Evolutionary conservation across 2,888 invertebrate genomes (phyloP), one percentile per base, ranked within the genome.

Genomic region (Tetranychus piercei): DNA sequence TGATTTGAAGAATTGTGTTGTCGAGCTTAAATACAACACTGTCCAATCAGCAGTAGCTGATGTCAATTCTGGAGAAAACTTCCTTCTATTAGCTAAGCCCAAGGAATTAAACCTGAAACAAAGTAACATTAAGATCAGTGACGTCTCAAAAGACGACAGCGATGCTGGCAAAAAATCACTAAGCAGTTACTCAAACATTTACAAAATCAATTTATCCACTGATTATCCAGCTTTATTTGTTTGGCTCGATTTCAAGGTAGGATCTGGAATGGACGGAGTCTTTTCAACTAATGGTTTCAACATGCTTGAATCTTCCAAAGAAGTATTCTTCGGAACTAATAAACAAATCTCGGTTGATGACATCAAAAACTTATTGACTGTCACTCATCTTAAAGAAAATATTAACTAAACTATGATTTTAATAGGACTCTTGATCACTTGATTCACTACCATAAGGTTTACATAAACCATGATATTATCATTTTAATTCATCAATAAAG

Each of bases 201-300:
- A 15, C 9, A 69, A 23, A 23, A 69, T 20, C 11, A 9, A 20
- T 23, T 67, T 78, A 43, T 23, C 45, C 20, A 74, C 76, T 8
- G 73, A 77, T 71, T 83, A 84, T 2, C 83, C 88, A 55, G 86
- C 88, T 1, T 82, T 88, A 9, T 90, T 89, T 81, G 86, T 90
- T 1, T 90, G 80, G 78, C 75, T 81, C 0, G 80, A 89, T 44
- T 73, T 74, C 8, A 3, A 18, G 9, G 34, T 34, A 34, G 34
- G 34, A 34, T 34, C 34, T 34, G 34, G 34, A 34, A 34, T 34
- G 3, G 34, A 34, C 3, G 34, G 34, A 34, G 34, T 34, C 34
- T 34, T 34, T 5, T 34, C 34, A 34, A 34, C 34, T 34, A 34
- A 34, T 34, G 34, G 34, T 0, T 34, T 34, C 34, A 34, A 34